Base-by-base conservation (phyloP, 2,888 invertebrate species). In the Pediacus dermestoides region DNA sequence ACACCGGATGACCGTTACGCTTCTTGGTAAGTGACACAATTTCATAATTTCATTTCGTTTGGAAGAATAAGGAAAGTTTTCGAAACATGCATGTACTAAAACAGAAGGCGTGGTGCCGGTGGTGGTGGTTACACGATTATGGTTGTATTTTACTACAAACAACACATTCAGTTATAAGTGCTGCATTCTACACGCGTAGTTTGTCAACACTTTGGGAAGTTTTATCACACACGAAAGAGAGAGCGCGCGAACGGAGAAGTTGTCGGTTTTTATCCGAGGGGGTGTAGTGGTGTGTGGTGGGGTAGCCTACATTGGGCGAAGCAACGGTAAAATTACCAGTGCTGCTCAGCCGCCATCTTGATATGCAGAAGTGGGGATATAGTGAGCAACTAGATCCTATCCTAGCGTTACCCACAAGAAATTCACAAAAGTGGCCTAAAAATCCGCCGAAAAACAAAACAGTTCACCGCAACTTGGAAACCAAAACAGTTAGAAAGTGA, bases 281-380 rank as follows among this genome's bases (percentile, higher is more conserved):
- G 37, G 34, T 18, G 44, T n/a, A n/a, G n/a, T n/a, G n/a, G n/a
- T n/a, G n/a, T n/a, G n/a, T n/a, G 39, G 39, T 41, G 48, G 45
- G 46, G 44, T 42, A 44, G 47, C 42, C 44, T 42, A 48, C 48
- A 42, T 44, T 54, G 49, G 52, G 53, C 55, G 58, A 59, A 55
- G 55, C 56, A 53, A 63, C 63, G 61, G 63, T 60, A 63, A 60
- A 52, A 52, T 56, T 57, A 57, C 60, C n/a, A 55, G 57, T 56
- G 56, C 61, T 61, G 55, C 60, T 61, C 58, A 65, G 61, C 67
- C 68, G 68, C 70, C 69, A 69, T 70, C 64, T 69, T 70, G 67
- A 58, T 62, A 61, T 65, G 58, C 58, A 55, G 60, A 66, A 68
- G 68, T 67, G 68, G 70, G 69, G 68, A 67, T 66, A 61, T 60